Base-by-base conservation (phyloP, 2,113 vertebrate species). In the Gasterosteus nipponicus region DNA sequence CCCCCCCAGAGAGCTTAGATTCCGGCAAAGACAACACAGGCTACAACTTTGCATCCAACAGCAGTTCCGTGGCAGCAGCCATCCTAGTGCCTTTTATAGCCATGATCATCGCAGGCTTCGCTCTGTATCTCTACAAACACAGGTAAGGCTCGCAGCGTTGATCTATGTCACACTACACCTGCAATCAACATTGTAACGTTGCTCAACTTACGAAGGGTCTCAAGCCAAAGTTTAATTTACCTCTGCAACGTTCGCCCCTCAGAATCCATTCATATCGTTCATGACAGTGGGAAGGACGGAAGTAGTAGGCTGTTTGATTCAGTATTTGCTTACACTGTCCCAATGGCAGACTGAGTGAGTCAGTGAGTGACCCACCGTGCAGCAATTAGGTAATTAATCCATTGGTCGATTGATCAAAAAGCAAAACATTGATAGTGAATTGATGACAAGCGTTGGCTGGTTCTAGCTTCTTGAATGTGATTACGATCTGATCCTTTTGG, bases 51-150 rank as follows among this genome's bases (percentile, higher is more conserved):
- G 95, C 96, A 77, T 98, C 98, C 63, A 99, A 99, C 93, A 99
- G 98, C 95, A 99, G 98, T 91, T 99, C 98, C 0, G 98, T 99
- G 89, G 98, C 98, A 4, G 97, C 97, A 76, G 98, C 98, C 75
- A 99, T 99, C 80, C 95, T 99, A 88, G 98, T 99, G 96, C 98
- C 98, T 96, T 99, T 99, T 94, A 96, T 99, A 73, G 97, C 98
- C 84, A 97, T 99, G 95, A 99, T 99, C 93, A 99, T 99, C 58
- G 97, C 98, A 81, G 98, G 98, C 94, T 99, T 99, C 5, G 97
- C 98, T 85, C 94, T 99, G 86, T 99, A 99, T 94, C 98, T 99
- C 91, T 99, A 99, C 93, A 99, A 99, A 95, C 98, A 99, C 96
- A 98, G 98, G 98, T 98, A 83, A 46, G 68, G 1, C 3, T 66